Conservation (phyloP, 2,797 vertebrate species). For the Antrozous pallidus region DNA sequence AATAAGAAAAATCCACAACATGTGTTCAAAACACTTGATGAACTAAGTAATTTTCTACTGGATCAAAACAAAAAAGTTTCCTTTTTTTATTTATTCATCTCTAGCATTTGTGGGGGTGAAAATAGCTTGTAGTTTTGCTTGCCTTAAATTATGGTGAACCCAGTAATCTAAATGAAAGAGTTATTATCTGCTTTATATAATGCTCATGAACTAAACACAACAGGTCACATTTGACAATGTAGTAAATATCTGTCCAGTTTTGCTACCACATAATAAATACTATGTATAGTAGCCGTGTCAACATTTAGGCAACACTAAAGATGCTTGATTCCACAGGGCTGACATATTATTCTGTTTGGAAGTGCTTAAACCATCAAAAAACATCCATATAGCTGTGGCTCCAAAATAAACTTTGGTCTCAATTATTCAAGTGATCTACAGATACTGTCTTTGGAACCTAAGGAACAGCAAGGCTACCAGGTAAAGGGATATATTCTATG, state of each 20-base stretch:
- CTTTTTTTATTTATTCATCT: neutral
- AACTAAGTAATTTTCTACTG: conserved; percentile 28
- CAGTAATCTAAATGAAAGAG: conserved; percentile 16
- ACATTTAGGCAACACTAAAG: conserved; percentile 7
- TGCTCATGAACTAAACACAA: neutral
- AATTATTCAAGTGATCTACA: neutral
- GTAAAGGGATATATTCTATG: neutral
- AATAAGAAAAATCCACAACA: conserved; percentile 6
- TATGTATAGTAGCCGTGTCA: neutral
- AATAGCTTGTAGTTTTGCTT: conserved; percentile 36
- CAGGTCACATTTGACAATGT: conserved; percentile 18
- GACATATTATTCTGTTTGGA: conserved; percentile 6
- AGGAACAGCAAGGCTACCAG: neutral
- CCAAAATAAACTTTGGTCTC: conserved; percentile 20
- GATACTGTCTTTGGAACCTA: neutral
- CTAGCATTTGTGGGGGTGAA: neutral
- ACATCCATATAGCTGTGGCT: neutral
- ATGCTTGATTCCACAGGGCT: neutral
- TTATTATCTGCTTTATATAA: neutral
- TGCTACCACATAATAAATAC: neutral
- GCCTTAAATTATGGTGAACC: neutral
- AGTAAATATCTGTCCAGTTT: conserved; percentile 35
- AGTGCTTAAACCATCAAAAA: neutral
- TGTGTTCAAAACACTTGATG: conserved; percentile 26
- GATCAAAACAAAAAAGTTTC: neutral